phyloP scores from a whole-genome alignment of 2,797 vertebrate genomes.

The Sebastes ruberrimus region DNA sequence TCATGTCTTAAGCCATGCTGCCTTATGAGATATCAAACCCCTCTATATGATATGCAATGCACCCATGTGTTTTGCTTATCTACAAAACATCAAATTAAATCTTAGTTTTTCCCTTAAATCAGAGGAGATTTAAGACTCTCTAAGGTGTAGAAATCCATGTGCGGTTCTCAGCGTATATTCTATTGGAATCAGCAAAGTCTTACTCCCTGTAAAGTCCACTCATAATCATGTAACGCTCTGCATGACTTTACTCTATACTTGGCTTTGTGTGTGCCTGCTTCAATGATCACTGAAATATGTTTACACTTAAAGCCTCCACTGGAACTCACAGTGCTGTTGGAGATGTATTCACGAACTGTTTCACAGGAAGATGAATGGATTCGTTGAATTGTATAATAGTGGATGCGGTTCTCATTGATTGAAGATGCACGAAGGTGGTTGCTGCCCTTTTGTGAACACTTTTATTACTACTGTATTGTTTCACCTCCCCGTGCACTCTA shows the following conservation, averaged over 20 bases:
- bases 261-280: slow-evolving; percentile 80
- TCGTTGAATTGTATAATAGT: slow-evolving; percentile 28
- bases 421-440: slow-evolving; percentile 33
- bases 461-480: slow-evolving; percentile 19
- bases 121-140: slow-evolving; percentile 17
- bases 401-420: slow-evolving; percentile 27
- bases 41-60: slow-evolving; percentile 61
- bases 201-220: slow-evolving; percentile 45
- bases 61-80: slow-evolving; percentile 58
- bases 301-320: slow-evolving; percentile 72
- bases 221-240: slow-evolving; percentile 73
- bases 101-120: slow-evolving; percentile 34
- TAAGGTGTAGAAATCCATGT: slow-evolving; percentile 21
- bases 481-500: slow-evolving; percentile 24
- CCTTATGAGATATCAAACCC: slow-evolving; percentile 74
- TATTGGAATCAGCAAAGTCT: slow-evolving; percentile 32
- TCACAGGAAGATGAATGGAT: slow-evolving; percentile 24
- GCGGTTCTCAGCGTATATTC: slow-evolving; percentile 38
- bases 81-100: slow-evolving; percentile 26
- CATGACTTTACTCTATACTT: slow-evolving; percentile 75
- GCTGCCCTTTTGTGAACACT: slow-evolving; percentile 41
- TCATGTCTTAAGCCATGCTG: slow-evolving; percentile 81
- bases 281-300: slow-evolving; percentile 73
- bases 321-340: slow-evolving; percentile 56
- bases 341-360: slow-evolving; percentile 29